A percentile compares a stretch with the other conserved stretches of the same genome.
Evolutionary conservation across 2,113 vertebrate genomes (phyloP).

Genomic region (Amphiprion ocellaris): DNA sequence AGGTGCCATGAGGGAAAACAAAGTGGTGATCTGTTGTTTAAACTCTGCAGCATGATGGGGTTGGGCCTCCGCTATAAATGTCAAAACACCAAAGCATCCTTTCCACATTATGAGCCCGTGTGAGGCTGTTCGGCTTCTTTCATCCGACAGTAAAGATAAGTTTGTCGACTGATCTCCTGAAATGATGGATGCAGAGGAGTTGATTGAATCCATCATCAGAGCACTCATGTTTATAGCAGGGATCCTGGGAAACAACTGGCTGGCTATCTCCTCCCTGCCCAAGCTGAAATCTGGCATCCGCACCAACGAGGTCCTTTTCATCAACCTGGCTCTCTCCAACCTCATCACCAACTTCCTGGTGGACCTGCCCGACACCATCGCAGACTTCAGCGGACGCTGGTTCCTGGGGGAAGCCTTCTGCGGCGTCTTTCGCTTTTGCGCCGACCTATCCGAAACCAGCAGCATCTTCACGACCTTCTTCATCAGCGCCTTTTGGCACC

Average conservation of each 20-base stretch:
- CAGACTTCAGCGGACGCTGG: constrained; percentile 74
- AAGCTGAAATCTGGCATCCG: constrained; percentile 56
- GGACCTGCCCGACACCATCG: constrained; percentile 80
- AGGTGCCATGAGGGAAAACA: constrained; percentile 3
- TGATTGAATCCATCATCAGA: constrained; percentile 73
- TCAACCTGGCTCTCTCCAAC: constrained; percentile 85
- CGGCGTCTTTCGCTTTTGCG: constrained; percentile 73
- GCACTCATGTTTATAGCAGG: constrained; percentile 78
- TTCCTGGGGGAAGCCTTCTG: constrained; percentile 78
- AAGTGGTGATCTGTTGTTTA: not conserved
- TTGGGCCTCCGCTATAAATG: constrained; percentile 54
- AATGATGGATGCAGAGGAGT: constrained; percentile 59
- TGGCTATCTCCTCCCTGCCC: constrained; percentile 75
- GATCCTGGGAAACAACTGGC: constrained; percentile 83
- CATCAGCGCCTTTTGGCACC: constrained; percentile 85
- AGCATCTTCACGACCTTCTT: constrained; percentile 85
- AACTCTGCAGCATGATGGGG: constrained; percentile 9
- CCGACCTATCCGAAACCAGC: constrained; percentile 83
- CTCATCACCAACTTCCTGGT: constrained; percentile 86
- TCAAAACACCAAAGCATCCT: not conserved
- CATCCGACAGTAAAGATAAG: not conserved
- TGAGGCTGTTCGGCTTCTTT: not conserved
- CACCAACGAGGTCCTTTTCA: constrained; percentile 81
- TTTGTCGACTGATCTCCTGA: not conserved
- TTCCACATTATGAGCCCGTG: not conserved